These are phyloP conservation scores for Scortum barcoo DNA, from an alignment of 2,113 vertebrate species.

Conservation along the genomic window DNA sequence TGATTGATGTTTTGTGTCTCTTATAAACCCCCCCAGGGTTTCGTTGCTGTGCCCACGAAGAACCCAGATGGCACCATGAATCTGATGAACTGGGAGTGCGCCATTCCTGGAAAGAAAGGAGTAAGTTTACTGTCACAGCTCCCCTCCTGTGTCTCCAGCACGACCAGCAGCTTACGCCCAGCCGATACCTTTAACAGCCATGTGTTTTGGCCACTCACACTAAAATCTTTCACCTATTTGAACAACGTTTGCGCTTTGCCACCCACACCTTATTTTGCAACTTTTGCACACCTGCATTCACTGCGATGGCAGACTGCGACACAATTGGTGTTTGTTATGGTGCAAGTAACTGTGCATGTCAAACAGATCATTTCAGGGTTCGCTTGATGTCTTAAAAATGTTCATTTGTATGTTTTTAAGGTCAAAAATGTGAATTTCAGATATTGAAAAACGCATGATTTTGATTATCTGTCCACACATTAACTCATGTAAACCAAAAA, in stretches of 20 bases:
- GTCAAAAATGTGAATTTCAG: no score
- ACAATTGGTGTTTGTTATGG: neutral
- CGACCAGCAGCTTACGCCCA: no score
- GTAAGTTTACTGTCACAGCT: conserved; percentile 75
- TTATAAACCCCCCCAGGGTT: conserved; percentile 85
- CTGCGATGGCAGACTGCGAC: neutral
- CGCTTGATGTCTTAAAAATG: no score
- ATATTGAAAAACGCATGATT: no score
- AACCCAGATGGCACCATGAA: conserved; percentile 99
- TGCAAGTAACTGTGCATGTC: neutral
- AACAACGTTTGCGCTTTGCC: no score
- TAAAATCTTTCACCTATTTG: neutral
- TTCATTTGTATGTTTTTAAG: no score
- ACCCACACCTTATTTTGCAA: neutral
- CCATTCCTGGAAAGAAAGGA: conserved; percentile 98
- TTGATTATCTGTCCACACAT: no score
- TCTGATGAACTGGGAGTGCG: conserved; percentile 99
- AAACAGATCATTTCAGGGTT: neutral
- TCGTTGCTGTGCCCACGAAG: conserved; percentile 98
- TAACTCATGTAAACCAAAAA: no score
- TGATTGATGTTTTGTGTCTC: conserved; percentile 8
- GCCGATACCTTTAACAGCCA: no score
- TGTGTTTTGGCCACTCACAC: neutral
- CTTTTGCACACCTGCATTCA: neutral
- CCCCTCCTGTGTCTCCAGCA: neutral